Percentiles rank a stretch among this genome's conserved stretches.
Conservation (phyloP, 2,113 vertebrate species). For the Pseudorasbora parva region DNA sequence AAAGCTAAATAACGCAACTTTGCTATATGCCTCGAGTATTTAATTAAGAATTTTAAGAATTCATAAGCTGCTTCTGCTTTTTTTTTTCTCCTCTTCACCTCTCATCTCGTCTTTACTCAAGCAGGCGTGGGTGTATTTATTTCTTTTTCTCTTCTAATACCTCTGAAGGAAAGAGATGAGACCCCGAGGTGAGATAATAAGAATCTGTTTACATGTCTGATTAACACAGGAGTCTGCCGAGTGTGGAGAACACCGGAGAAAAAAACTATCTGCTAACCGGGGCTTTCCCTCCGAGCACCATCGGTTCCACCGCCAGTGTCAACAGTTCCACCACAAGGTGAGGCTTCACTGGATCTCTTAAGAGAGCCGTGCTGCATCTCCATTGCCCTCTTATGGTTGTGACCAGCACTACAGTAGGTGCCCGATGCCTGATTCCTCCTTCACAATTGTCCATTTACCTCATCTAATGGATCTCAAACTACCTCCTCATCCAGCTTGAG, state of each 20-base stretch:
- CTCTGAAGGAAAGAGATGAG: background rate
- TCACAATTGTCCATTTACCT: background rate
- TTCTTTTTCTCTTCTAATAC: background rate
- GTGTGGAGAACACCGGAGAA: slow-evolving; percentile 7
- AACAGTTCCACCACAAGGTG: slow-evolving; percentile 7
- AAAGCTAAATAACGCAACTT: slow-evolving; percentile 2
- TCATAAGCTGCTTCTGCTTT: slow-evolving; percentile 18
- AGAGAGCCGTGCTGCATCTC: slow-evolving; percentile 12
- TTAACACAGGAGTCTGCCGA: slow-evolving; percentile 6
- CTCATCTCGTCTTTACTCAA: slow-evolving; percentile 11
- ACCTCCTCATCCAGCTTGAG: background rate
- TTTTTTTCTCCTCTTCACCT: background rate
- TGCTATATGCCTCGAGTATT: slow-evolving; percentile 29
- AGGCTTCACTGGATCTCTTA: background rate
- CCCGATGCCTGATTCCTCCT: background rate
- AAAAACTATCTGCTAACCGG: background rate
- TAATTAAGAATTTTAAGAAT: slow-evolving; percentile 40
- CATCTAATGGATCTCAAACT: slow-evolving; percentile 1
- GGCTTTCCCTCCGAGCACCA: background rate
- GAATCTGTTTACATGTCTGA: slow-evolving; percentile 34
- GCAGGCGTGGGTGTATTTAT: background rate
- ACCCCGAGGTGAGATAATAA: background rate
- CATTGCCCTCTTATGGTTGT: slow-evolving; percentile 40
- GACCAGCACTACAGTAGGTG: background rate
- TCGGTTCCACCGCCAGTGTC: background rate